Percentiles rank a stretch among this genome's conserved stretches.
Evolutionary conservation across 2,888 invertebrate genomes (phyloP).

Genomic region (Volucella inflata): DNA sequence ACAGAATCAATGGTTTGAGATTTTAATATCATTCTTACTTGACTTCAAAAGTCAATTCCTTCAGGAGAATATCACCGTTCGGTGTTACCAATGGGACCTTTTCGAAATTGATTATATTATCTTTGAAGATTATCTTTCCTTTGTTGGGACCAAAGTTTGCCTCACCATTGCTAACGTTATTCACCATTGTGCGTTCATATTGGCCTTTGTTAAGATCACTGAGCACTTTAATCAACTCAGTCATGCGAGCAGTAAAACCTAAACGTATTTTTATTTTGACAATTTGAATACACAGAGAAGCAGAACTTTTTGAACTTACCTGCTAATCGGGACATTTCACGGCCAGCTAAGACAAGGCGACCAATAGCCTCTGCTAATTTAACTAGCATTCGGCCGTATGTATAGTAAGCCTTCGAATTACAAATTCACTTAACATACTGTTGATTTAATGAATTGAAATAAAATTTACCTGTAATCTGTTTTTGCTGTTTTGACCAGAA

Average conservation of each 20-base stretch:
- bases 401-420: conserved; percentile 92
- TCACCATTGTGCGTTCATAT: conserved; percentile 86
- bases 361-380: conserved; percentile 99
- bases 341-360: conserved; percentile 95
- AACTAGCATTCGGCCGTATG: conserved; percentile 91
- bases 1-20: not conserved
- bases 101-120: conserved; percentile 96
- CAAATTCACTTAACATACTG: not conserved
- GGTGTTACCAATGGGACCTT: conserved; percentile 98
- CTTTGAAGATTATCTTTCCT: conserved; percentile 92
- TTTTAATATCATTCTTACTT: conserved; percentile 83
- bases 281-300: not conserved
- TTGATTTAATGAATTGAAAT: not conserved
- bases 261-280: not conserved
- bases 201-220: conserved; percentile 92
- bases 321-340: conserved; percentile 96
- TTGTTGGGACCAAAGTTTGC: conserved; percentile 87
- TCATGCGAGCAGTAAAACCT: conserved; percentile 94
- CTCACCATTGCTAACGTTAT: conserved; percentile 81
- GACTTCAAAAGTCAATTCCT: conserved; percentile 95
- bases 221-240: conserved; percentile 93
- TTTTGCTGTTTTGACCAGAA: conserved; percentile 87
- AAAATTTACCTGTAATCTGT: conserved; percentile 89
- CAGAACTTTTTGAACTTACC: conserved; percentile 84
- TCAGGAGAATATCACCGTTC: conserved; percentile 97